phyloP scores from a whole-genome alignment of 2,888 invertebrate species.

The Hypsopygia costalis region DNA sequence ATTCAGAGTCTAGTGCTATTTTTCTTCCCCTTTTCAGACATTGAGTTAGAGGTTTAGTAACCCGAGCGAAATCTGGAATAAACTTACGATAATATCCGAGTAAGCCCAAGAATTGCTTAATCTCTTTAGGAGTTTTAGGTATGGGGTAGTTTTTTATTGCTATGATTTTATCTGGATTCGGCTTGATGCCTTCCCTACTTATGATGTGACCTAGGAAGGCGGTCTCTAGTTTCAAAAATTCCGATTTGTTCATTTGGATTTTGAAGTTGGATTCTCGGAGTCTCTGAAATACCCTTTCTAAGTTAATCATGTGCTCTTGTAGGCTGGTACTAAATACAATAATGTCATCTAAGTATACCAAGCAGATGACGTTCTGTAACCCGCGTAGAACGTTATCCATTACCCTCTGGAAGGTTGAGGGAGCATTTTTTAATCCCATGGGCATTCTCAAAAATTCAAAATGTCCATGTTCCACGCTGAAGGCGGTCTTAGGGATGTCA shows the following conservation, averaged over 20 bases:
- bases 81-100: constrained; percentile 15
- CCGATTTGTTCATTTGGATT: constrained; percentile 21
- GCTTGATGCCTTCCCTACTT: constrained; percentile 14
- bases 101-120: background rate
- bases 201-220: constrained; percentile 15
- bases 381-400: constrained; percentile 11
- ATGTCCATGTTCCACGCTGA: constrained; percentile 10
- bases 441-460: constrained; percentile 14
- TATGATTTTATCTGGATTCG: constrained; percentile 14
- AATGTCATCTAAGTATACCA: constrained; percentile 7
- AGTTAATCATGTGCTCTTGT: constrained; percentile 7
- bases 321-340: background rate
- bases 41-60: constrained; percentile 15
- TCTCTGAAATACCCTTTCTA: constrained; percentile 19
- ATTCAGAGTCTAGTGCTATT: background rate
- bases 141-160: background rate
- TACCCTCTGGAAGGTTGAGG: constrained; percentile 10
- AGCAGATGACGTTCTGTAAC: constrained; percentile 6
- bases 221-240: constrained; percentile 20
- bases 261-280: constrained; percentile 19
- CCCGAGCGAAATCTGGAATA: constrained; percentile 13
- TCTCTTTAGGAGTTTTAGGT: constrained; percentile 1
- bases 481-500: constrained; percentile 14
- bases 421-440: constrained; percentile 12
- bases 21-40: constrained; percentile 2